Evolutionary conservation across 2,888 invertebrate genomes (phyloP).

Genomic region (Tenthredo notha): DNA sequence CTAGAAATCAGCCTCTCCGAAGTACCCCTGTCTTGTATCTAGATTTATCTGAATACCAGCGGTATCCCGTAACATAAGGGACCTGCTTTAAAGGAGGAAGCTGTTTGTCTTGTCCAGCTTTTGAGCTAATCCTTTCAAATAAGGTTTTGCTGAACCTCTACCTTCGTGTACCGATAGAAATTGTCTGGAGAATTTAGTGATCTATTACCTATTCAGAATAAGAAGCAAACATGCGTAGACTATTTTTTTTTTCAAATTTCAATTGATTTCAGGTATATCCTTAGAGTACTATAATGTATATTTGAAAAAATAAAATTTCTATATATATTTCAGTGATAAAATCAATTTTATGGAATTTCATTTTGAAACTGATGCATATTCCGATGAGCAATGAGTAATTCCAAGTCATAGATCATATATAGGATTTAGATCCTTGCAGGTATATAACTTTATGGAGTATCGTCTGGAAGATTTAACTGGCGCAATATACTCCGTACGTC

Average conservation of each 20-base stretch:
- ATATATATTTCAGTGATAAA: too few relatives aligned
- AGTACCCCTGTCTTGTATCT: neutral
- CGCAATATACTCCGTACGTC: slow-evolving; percentile 19
- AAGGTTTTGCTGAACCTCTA: neutral
- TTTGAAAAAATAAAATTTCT: too few relatives aligned
- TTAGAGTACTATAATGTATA: neutral
- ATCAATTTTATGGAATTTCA: neutral
- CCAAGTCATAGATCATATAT: neutral
- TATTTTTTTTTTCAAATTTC: too few relatives aligned
- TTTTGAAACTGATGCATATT: neutral
- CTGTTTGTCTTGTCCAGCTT: neutral
- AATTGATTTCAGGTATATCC: neutral
- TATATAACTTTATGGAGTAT: neutral
- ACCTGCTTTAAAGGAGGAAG: neutral
- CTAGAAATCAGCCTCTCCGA: neutral
- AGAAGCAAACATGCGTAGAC: neutral
- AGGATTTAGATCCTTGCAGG: neutral
- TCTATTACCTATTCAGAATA: neutral
- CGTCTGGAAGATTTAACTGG: slow-evolving; percentile 11
- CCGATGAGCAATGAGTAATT: neutral
- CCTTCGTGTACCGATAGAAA: neutral
- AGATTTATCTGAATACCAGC: slow-evolving; percentile 2
- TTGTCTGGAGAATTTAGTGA: neutral
- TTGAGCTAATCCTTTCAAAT: neutral
- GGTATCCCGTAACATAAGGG: neutral